A percentile compares a stretch with the other conserved stretches of the same genome.
phyloP scores from a whole-genome alignment of 2,888 invertebrate species.

The Acleris sparsana region DNA sequence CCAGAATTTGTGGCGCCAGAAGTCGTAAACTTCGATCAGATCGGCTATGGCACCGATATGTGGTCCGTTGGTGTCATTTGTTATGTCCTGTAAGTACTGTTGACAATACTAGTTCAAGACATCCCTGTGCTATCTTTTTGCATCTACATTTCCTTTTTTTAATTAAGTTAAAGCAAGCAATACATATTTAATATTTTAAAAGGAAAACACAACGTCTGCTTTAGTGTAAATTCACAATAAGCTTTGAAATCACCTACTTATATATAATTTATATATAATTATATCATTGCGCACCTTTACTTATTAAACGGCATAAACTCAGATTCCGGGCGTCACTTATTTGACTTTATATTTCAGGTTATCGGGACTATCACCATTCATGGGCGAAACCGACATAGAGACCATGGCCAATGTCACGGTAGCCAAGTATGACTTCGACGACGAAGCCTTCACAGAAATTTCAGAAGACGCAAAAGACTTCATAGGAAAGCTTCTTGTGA shows the following conservation, averaged over 20 bases:
- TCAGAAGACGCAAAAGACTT: slow-evolving; percentile 98
- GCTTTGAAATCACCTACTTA: too few species aligned
- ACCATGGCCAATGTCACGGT: slow-evolving; percentile 99
- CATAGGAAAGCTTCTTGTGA: slow-evolving; percentile 94
- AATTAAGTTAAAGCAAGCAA: too few species aligned
- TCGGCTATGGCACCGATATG: slow-evolving; percentile 98
- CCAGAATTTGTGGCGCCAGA: slow-evolving; percentile 99
- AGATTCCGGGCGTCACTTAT: background rate
- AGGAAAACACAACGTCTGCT: too few species aligned
- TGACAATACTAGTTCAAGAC: background rate
- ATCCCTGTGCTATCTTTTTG: background rate
- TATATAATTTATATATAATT: too few species aligned
- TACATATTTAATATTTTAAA: too few species aligned
- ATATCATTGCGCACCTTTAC: too few species aligned
- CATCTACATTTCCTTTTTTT: too few species aligned
- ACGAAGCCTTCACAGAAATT: slow-evolving; percentile 97
- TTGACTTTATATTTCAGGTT: slow-evolving; percentile 79
- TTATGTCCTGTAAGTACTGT: slow-evolving; percentile 95
- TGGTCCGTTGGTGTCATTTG: slow-evolving; percentile 99
- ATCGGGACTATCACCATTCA: slow-evolving; percentile 98
- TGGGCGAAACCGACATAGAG: slow-evolving; percentile 98
- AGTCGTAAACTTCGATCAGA: slow-evolving; percentile 98
- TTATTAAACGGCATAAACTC: too few species aligned
- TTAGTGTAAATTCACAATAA: too few species aligned
- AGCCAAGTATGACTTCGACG: slow-evolving; percentile 98